Conservation (phyloP, 2,113 vertebrate genomes). For the Ranitomeya variabilis region DNA sequence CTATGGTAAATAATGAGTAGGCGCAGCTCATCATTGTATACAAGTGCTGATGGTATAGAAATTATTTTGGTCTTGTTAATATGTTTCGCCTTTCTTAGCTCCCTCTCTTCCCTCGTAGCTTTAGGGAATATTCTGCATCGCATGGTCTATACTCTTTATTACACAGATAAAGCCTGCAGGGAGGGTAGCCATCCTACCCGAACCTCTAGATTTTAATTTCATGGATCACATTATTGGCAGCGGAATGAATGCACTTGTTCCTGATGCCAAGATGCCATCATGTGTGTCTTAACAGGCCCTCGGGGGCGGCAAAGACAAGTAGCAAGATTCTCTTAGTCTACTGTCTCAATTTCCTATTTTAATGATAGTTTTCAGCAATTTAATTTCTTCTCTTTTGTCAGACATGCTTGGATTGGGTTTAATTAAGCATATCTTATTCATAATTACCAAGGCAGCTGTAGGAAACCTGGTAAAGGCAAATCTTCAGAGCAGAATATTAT, state of each 20-base stretch:
- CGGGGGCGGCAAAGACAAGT: constrained; percentile 17
- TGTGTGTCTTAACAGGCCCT: constrained; percentile 45
- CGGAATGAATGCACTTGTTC: constrained; percentile 31
- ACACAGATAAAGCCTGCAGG: constrained; percentile 22
- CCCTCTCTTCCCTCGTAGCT: not conserved
- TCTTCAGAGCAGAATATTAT: not conserved
- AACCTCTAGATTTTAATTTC: constrained; percentile 26
- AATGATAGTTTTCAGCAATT: constrained; percentile 4
- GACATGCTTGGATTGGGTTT: not conserved
- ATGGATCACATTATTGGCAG: constrained; percentile 32
- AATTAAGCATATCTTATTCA: constrained; percentile 44
- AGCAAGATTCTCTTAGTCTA: not conserved
- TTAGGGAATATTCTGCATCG: not conserved
- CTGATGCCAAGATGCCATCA: constrained; percentile 50
- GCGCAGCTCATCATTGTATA: no score
- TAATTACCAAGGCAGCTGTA: constrained; percentile 44
- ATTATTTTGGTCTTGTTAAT: not conserved
- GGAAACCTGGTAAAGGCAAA: constrained; percentile 32
- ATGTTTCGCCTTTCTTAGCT: not conserved
- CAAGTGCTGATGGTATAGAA: not conserved
- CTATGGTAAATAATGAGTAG: no score
- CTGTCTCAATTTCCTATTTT: constrained; percentile 32
- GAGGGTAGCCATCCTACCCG: not conserved
- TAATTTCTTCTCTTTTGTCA: constrained; percentile 2
- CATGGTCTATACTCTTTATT: not conserved